Evolutionary conservation across 2,888 invertebrate genomes (phyloP), one percentile per base, ranked within the genome.

Genomic region (Cataglyphis livida): DNA sequence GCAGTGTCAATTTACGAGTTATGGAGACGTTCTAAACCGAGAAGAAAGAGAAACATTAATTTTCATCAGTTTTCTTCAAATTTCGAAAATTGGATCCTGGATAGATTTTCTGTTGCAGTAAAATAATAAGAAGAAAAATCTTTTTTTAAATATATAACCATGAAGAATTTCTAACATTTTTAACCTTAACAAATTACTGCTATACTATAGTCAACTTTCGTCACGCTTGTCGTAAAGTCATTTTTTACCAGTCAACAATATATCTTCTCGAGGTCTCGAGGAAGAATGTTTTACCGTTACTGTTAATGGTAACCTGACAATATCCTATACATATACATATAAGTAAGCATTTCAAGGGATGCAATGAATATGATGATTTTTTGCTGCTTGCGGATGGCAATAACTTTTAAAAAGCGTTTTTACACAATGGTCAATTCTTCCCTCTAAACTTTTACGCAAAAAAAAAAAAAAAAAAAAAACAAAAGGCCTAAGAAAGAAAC

Each of bases 381-480:
- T 41, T 41, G 12, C 28, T 21, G 1, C 15, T 12, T 32, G 4
- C 15, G 9, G 18, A 0, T n/a, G 18, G 10, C 28, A 18, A 10
- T 35, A 54, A 25, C 35, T 9, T 25, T 25, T 18, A 51, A 15
- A 62, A 5, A 9, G 59, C 15, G 7, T 65, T 64, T 64, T 5
- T 18, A 1, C 15, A 64, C 65, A 75, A 64, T 75, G 6, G 6
- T 10, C 32, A 6, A n/a, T 61, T 15, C n/a, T 21, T 9, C 3
- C 15, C 21, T 61, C 61, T 5, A 3, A 28, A 9, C 10, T 2
- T 51, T 6, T 9, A 21, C 15, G 1, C 18, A 48, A 64, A 59
- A 74, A 74, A 35, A n/a, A 0, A 59, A 71, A 38, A 15, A 74
- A 74, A 74, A 35, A n/a, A 21, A 74, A 74, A 35, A n/a, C 0